Evolutionary conservation across 2,888 invertebrate genomes (phyloP).

Genomic region (Tenthredo livida): DNA sequence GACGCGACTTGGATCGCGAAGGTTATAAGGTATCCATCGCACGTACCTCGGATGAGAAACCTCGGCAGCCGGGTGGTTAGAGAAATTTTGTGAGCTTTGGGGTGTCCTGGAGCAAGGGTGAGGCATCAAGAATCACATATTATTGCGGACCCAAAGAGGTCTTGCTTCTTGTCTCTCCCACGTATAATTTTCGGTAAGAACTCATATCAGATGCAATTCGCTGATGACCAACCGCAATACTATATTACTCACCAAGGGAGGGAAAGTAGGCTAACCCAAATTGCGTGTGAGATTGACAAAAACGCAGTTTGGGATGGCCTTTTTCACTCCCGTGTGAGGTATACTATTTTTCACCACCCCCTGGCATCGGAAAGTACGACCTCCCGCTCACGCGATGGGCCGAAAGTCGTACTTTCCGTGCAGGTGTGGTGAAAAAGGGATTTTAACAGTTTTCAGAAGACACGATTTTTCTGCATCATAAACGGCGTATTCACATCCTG

Average conservation of each 20-base stretch:
- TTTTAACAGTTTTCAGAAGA: background rate
- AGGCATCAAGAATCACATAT: background rate
- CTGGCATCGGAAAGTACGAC: no score
- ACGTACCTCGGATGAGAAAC: constrained; percentile 47
- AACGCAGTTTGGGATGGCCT: no score
- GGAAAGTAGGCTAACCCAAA: no score
- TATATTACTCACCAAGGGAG: no score
- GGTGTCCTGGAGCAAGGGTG: background rate
- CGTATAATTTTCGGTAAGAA: background rate
- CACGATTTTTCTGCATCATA: background rate
- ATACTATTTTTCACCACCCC: no score
- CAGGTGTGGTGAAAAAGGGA: no score
- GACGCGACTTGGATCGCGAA: constrained; percentile 41
- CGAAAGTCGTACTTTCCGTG: no score
- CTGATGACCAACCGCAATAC: background rate
- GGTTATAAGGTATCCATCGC: constrained; percentile 48
- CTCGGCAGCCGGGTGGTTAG: constrained; percentile 43
- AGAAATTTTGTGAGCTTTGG: constrained; percentile 40
- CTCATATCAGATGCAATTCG: background rate
- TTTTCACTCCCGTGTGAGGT: no score
- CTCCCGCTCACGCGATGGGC: no score
- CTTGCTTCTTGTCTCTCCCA: background rate
- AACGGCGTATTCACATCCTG: background rate
- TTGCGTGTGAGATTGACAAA: no score
- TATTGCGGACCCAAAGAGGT: constrained; percentile 12